These are phyloP conservation scores for Promerops cafer DNA, from an alignment of 2,113 vertebrate species.

Conservation along the genomic window DNA sequence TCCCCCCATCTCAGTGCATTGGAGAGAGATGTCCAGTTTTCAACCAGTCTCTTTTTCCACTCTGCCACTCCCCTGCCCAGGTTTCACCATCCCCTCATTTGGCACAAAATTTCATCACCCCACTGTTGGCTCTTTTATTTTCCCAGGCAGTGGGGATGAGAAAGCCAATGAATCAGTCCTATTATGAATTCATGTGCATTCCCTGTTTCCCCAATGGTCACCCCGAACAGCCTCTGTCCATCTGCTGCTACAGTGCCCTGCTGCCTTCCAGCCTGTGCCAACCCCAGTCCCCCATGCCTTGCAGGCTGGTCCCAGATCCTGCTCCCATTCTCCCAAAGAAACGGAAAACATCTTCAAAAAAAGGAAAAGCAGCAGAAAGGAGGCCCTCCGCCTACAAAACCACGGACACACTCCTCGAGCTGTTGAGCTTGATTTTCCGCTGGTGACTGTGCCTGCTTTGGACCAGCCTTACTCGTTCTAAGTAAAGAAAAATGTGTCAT, in stretches of 20 bases:
- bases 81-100: not conserved
- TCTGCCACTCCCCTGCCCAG: not conserved
- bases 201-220: not conserved
- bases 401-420: not conserved
- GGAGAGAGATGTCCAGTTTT: not conserved
- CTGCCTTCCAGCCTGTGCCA: not conserved
- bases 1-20: not conserved
- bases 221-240: not conserved
- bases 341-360: not conserved
- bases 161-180: conserved; percentile 19
- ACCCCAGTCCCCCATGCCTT: not conserved
- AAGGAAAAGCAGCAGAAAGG: not conserved
- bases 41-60: not conserved
- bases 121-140: not conserved
- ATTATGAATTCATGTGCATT: conserved; percentile 12
- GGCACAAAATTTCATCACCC: not conserved
- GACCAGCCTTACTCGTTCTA: conserved; percentile 52
- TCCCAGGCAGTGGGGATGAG: not conserved
- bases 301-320: not conserved
- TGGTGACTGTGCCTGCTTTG: conserved; percentile 27
- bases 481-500: conserved; percentile 69
- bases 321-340: not conserved
- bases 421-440: conserved; percentile 48
- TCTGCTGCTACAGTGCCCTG: not conserved
- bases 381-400: conserved; percentile 24